phyloP scores from a whole-genome alignment of 2,113 vertebrate species.

The Hipposideros armiger region DNA sequence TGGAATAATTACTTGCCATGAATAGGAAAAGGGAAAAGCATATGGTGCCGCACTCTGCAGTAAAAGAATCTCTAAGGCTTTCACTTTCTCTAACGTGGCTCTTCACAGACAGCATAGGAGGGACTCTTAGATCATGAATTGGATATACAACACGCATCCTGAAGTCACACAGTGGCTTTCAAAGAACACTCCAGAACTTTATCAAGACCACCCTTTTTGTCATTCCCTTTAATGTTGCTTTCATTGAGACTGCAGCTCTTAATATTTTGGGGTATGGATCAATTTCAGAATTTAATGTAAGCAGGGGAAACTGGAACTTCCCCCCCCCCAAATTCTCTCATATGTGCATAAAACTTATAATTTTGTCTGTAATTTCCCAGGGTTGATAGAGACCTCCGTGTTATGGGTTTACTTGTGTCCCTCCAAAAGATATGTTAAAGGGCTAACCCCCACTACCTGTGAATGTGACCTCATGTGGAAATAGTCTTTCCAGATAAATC shows the following conservation, averaged over 20 bases:
- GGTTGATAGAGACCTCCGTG: not conserved
- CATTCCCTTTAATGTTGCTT: not conserved
- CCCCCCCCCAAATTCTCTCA: not conserved
- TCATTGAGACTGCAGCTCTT: not conserved
- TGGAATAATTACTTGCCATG: not conserved
- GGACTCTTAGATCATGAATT: not conserved
- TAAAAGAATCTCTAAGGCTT: not conserved
- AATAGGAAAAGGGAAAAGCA: not conserved
- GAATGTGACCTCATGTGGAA: not conserved
- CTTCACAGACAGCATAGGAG: not conserved
- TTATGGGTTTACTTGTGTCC: not conserved
- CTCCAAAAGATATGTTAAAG: not conserved
- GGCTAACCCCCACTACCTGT: not conserved
- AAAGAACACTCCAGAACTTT: slow-evolving; percentile 26
- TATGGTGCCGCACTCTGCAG: not conserved
- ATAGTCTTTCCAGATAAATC: not conserved
- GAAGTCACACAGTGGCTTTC: not conserved
- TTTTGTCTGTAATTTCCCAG: not conserved
- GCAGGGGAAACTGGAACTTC: not conserved
- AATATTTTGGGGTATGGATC: not conserved
- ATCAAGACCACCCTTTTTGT: not conserved
- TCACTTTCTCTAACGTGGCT: not conserved
- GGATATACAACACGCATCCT: not conserved
- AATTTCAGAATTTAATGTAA: slow-evolving; percentile 29
- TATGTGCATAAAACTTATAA: not conserved